phyloP scores from a whole-genome alignment of 2,797 vertebrate species.

The Peromyscus aztecus region DNA sequence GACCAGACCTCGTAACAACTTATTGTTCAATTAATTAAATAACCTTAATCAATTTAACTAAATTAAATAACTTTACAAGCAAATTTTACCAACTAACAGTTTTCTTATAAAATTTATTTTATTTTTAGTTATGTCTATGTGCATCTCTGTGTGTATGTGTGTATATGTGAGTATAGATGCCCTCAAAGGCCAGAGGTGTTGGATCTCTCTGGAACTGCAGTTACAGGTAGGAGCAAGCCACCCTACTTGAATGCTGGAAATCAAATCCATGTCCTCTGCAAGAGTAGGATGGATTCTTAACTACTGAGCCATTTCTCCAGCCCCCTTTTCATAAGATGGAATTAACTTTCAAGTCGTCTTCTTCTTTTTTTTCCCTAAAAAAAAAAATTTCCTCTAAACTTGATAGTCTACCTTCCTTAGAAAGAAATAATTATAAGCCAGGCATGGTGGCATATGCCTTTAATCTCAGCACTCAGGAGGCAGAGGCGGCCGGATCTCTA shows the following conservation, averaged over 20 bases:
- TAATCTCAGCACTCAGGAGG: neutral
- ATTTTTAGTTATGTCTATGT: neutral
- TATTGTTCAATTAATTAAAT: neutral
- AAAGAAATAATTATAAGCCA: slow-evolving; percentile 15
- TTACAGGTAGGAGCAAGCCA: neutral
- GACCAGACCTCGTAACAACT: slow-evolving; percentile 35
- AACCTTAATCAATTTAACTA: neutral
- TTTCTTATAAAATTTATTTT: neutral
- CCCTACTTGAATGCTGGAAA: neutral
- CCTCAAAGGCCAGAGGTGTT: neutral
- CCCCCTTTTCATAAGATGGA: neutral
- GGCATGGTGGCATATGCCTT: neutral
- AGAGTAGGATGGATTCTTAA: neutral
- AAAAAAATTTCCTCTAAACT: slow-evolving; percentile 29
- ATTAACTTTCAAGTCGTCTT: slow-evolving; percentile 58
- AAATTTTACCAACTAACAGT: slow-evolving; percentile 6
- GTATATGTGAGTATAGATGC: too few relatives aligned
- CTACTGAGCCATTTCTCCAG: neutral
- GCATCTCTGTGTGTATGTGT: neutral
- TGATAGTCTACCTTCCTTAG: slow-evolving; percentile 12
- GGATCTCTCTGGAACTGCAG: neutral
- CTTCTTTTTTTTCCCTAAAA: slow-evolving; percentile 58
- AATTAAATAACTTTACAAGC: slow-evolving; percentile 48
- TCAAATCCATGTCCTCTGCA: neutral
- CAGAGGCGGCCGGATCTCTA: neutral